Base-by-base conservation (phyloP, 92 coral and sea anemone species). In the Ricordea florida region DNA sequence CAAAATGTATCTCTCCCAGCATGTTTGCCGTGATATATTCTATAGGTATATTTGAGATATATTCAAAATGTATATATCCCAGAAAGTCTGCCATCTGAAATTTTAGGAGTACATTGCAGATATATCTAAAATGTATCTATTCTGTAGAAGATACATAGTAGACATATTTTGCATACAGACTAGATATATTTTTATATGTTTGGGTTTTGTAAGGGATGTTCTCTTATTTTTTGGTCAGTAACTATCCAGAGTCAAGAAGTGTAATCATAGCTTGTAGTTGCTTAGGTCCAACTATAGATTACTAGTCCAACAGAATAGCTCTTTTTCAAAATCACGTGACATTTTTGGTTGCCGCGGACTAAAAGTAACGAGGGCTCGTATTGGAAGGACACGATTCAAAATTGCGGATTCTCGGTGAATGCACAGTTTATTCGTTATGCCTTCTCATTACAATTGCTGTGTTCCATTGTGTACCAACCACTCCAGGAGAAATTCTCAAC, bases 391-490 rank as follows among this genome's bases (percentile, higher is more conserved):
- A 40, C n/a, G 41, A 28, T 72, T 52, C n/a, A 24, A 25, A 22
- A 69, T 69, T 30, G 64, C 63, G 61, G 61, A 26, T 24, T 62
- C 49, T 46, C 27, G 20, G 36, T 66, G 73, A 29, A 33, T 13
- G 13, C 30, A 42, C 2, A 35, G 21, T 43, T 44, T 42, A n/a
- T 53, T 70, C 40, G 65, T 52, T 64, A 76, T 64, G 74, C 74
- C 83, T 50, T 55, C 65, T 60, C 83, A 64, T 76, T 76, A 64
- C 73, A 76, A 51, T 70, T 74, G 70, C 71, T 74, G 80, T 61
- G 38, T 60, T 74, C 80, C 71, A 30, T 60, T 74, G 70, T 74
- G 80, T 46, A 74, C 80, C 32, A 59, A 74, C 29, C 67, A 74
- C 80, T 74, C 80, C 80, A 74, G 70, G 41, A 48, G 62, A 50